Evolutionary conservation across 2,113 vertebrate species (phyloP).

Genomic region (Leptosomus discolor): DNA sequence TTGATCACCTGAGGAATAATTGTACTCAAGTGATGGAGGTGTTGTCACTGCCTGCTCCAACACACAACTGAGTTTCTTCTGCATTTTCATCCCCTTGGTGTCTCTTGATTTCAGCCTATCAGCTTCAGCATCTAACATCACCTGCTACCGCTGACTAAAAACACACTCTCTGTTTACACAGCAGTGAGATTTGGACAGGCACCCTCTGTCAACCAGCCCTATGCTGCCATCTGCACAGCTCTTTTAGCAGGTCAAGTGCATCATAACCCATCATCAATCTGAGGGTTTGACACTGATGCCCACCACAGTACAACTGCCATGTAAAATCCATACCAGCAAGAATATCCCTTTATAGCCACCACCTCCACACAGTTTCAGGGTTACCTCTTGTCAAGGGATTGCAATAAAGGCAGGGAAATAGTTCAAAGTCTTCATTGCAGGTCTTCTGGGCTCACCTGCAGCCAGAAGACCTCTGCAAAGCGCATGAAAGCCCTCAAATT

Average conservation of each 20-base stretch:
- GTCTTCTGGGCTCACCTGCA: neutral
- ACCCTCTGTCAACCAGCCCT: neutral
- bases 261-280: neutral
- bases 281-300: neutral
- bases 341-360: neutral
- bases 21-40: neutral
- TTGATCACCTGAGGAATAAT: rapidly evolving
- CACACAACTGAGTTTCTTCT: neutral
- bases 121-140: neutral
- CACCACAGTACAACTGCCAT: neutral
- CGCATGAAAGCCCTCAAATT: neutral
- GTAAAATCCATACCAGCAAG: neutral
- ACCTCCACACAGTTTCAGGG: neutral
- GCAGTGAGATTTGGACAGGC: rapidly evolving
- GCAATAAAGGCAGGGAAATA: neutral
- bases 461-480: neutral
- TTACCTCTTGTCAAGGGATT: neutral
- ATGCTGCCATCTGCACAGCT: neutral
- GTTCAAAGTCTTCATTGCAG: neutral
- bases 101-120: neutral
- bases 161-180: rapidly evolving
- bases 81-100: neutral
- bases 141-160: neutral
- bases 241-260: neutral
- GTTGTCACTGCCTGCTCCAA: neutral